Evolutionary conservation across 1,140 invertebrate species (phyloP), one percentile per base, ranked within the genome.

Genomic region (Leptonema lineaticorne): DNA sequence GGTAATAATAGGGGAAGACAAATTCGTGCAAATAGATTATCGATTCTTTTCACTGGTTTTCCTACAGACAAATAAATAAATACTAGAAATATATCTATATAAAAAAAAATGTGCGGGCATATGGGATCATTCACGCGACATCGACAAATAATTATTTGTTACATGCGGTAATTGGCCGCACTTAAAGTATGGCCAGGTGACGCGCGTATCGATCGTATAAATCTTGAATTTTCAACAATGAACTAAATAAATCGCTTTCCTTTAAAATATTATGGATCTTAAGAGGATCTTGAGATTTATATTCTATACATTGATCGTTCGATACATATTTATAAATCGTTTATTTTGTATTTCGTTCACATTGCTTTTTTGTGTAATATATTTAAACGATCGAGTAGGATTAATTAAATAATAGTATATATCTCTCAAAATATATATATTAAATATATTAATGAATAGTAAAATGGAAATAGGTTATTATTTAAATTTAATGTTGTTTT

Each of bases 71-170:
- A 28, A 29, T 68, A 24, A 14, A n/a, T 24, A 33, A 0, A 16
- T 53, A 26, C 20, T 53, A 22, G 50, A 22, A 63, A 3, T 63
- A 14, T 24, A 48, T 48, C 9, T 20, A 11, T 59, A n/a, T 33
- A n/a, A 16, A n/a, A n/a, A n/a, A n/a, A 62, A 64, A 50, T 29
- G 58, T 69, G 63, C 63, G 67, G 70, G 70, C 59, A 72, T 72
- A 29, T 63, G 70, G 70, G 70, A 69, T 69, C 70, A 72, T 72
- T 72, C 58, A 72, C 50, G 27, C 50, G n/a, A 26, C 18, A 24
- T 26, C 50, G 24, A 53, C 24, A 58, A n/a, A 63, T 41, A 63
- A 64, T 69, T 62, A 69, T 63, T 62, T 62, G 57, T 30, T 37
- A 69, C 48, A 69, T 48, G 11, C 11, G 16, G n/a, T 41, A 30